Base-by-base conservation (phyloP, 2,888 invertebrate species). In the Cabera pusaria region DNA sequence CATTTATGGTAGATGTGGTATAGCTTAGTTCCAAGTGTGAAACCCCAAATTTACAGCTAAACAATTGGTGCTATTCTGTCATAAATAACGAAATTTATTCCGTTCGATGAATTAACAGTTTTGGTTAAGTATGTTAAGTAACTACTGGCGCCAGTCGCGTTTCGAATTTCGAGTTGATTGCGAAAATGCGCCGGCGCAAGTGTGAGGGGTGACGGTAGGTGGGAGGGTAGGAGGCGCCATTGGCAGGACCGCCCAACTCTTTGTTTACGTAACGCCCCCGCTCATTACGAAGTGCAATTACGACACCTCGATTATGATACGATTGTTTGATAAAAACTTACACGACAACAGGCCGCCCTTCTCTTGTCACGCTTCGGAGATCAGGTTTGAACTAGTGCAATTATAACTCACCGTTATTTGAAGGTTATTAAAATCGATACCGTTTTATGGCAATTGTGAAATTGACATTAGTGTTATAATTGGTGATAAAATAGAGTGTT, bases 191-290 rank as follows among this genome's bases (percentile, higher is more conserved):
- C 73, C 56, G 52, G 74, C 80, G 80, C 85, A 78, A 65, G 76
- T 73, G 70, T 49, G 53, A 51, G 54, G 59, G 56, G 46, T 49
- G 49, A 41, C 45, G 49, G 56, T 25, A 9, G 9, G 24, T 17
- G 32, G 38, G 53, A 42, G 50, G 48, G 46, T 48, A 50, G 56
- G 56, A 59, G 48, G 57, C 55, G 65, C 74, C 76, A 58, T 74
- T 72, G 72, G 75, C 81, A 69, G 82, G 70, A 68, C 83, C 87
- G 85, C 87, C 87, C 86, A 82, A 69, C 76, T 78, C 83, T 84
- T 86, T 86, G 86, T 86, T 86, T 83, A 84, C 72, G 82, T 74
- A 76, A 83, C 87, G 84, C 86, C 87, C 83, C 72, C 74, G 58
- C 72, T 81, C 75, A 82, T 85, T 85, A 83, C 61, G 56, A 70